A percentile compares a stretch with the other conserved stretches of the same genome.
Conservation (phyloP, 2,888 invertebrate genomes). For the Meiosimyza decipiens region DNA sequence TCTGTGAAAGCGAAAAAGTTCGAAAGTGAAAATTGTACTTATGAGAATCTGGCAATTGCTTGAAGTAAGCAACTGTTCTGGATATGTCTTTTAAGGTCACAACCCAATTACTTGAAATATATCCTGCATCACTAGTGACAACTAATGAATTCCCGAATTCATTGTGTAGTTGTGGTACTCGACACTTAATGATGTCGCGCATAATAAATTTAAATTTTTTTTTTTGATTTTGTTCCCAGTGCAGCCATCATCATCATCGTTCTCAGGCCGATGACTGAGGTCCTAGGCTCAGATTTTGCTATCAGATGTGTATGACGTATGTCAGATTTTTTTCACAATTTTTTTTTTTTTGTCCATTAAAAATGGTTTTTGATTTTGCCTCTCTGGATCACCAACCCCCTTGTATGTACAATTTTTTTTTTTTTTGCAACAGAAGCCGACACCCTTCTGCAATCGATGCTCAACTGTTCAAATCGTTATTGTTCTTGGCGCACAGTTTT, state of each 20-base stretch:
- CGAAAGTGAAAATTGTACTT: no score
- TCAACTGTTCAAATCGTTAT: slow-evolving; percentile 2
- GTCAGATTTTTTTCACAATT: slow-evolving; percentile 13
- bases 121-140: background rate
- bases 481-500: background rate
- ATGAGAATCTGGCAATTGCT: no score
- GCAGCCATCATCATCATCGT: slow-evolving; percentile 31
- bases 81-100: no score
- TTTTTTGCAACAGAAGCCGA: background rate
- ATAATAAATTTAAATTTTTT: slow-evolving; percentile 48
- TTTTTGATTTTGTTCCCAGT: slow-evolving; percentile 30
- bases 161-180: slow-evolving; percentile 20
- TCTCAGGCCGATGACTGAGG: slow-evolving; percentile 22
- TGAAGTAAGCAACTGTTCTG: no score
- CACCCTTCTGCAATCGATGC: no score
- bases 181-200: slow-evolving; percentile 45
- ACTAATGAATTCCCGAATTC: slow-evolving; percentile 39
- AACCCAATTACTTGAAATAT: no score
- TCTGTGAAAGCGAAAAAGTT: no score
- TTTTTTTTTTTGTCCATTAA: background rate
- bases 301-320: slow-evolving; percentile 32
- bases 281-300: slow-evolving; percentile 13
- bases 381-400: no score
- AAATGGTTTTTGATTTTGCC: background rate
- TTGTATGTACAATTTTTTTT: background rate